Evolutionary conservation across 2,797 vertebrate genomes (phyloP), one percentile per base, ranked within the genome.

Genomic region (Coluber constrictor): DNA sequence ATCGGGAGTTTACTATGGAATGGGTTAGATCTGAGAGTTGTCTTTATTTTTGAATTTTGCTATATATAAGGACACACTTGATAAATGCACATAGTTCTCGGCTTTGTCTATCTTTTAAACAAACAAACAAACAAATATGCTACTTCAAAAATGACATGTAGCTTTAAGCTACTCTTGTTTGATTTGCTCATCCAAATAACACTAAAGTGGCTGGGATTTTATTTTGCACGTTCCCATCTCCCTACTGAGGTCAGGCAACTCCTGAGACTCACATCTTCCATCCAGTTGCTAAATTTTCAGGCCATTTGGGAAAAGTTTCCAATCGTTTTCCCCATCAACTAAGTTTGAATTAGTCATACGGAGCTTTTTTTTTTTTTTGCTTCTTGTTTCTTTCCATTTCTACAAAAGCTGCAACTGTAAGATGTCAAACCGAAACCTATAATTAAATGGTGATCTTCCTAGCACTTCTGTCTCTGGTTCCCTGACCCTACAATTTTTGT

Each of bases 91-190:
- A 56, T 27, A 88, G 54, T 6, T 88, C 61, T 92, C 54, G 5
- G 60, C 79, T 88, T 37, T 4, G 74, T 79, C 15, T 61, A 8
- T 43, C 61, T 32, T 74, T 70, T n/a, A 70, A n/a, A 70, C 15
- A 32, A 70, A 6, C 15, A 32, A 70, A 6, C 63, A 66, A 29
- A 70, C 63, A 70, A 70, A 56, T 43, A 18, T 93, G 51, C 66
- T 86, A 92, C 90, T 95, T 92, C 94, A 96, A 95, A 93, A 97
- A 95, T 86, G 93, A 90, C 94, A 25, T n/a, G 56, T 93, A 92
- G 87, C 83, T 93, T 90, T 93, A 95, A 95, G 92, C 89, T 92
- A 15, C 86, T 92, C 12, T n/a, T 60, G 51, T 25, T 93, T 92
- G 61, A 92, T 96, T 96, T 96, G 92, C 94, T 96, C 92, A 94